Base-by-base conservation (phyloP, 2,797 vertebrate species). In the Australoheros facetus region DNA sequence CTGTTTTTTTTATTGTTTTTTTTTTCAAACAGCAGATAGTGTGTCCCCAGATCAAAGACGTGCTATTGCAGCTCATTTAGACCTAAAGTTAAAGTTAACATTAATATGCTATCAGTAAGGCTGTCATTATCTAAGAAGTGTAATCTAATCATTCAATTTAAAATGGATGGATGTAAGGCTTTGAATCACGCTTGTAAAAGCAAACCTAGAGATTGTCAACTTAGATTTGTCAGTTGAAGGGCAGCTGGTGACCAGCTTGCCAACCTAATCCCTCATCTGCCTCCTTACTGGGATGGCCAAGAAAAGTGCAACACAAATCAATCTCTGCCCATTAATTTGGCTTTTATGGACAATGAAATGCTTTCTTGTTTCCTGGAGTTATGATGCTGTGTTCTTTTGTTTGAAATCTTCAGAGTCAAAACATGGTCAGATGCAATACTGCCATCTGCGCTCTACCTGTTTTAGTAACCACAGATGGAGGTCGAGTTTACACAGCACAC, bases 381-480 rank as follows among this genome's bases (percentile, higher is more conserved):
- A 57, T 60, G 56, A 21, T 23, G 55, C 75, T 66, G 23, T 57
- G 34, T 66, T 0, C 48, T 48, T 39, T 59, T 17, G 37, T 21
- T 48, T 66, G 28, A 53, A 57, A 59, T 58, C 39, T 66, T 53
- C 5, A 34, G 71, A 84, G 89, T 92, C 86, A 90, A 78, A 83
- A 82, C 39, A 37, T 82, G 86, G 89, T 91, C 90, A 93, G 71
- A 82, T 83, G 84, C 73, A 83, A 88, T 85, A 74, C 34, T 78
- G 71, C 91, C 92, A 95, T 93, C 91, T 94, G 93, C 69, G 56
- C 88, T 87, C 73, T 90, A 92, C 83, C 88, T 92, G 89, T 78
- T 83, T 79, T 84, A 37, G 81, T 71, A 77, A 70, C 79, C 82
- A 66, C 82, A 91, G 90, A 90, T 82, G 85, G 81, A 85, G 77